A percentile compares a stretch with the other conserved stretches of the same genome.
Evolutionary conservation across 2,888 invertebrate genomes (phyloP).

Genomic region (Torymus aiolomorphi): DNA sequence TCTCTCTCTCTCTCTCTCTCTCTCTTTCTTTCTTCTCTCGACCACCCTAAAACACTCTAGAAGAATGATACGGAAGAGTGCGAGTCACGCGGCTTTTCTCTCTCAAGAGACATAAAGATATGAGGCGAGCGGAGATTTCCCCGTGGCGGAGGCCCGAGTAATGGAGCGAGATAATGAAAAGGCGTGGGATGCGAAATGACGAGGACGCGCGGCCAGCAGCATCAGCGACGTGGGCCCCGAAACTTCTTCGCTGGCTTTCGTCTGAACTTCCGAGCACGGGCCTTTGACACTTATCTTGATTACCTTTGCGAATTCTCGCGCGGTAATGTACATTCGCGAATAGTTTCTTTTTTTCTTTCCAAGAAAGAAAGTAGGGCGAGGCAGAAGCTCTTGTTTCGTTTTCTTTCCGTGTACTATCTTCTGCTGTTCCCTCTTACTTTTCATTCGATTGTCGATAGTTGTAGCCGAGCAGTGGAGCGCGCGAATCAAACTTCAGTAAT

Average conservation of each 20-base stretch:
- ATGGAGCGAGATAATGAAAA: constrained; percentile 51
- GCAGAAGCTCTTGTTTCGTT: too few species aligned
- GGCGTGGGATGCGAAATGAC: neutral
- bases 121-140: constrained; percentile 26
- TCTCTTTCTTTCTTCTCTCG: too few species aligned
- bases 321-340: too few species aligned
- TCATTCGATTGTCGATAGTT: too few species aligned
- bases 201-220: constrained; percentile 12
- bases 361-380: too few species aligned
- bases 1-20: too few species aligned
- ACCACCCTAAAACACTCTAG: neutral
- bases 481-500: too few species aligned
- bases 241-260: constrained; percentile 21
- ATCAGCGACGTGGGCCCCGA: neutral
- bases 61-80: neutral
- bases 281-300: constrained; percentile 46
- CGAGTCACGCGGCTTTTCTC: neutral
- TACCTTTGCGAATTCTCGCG: constrained; percentile 33
- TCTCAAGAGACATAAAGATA: constrained; percentile 27
- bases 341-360: too few species aligned
- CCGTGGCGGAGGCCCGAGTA: constrained; percentile 21
- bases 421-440: too few species aligned
- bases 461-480: too few species aligned
- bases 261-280: neutral
- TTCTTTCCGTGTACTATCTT: too few species aligned